A percentile compares a stretch with the other conserved stretches of the same genome.
phyloP scores from a whole-genome alignment of 2,797 vertebrate genomes.

The Enteromius anoplus region DNA sequence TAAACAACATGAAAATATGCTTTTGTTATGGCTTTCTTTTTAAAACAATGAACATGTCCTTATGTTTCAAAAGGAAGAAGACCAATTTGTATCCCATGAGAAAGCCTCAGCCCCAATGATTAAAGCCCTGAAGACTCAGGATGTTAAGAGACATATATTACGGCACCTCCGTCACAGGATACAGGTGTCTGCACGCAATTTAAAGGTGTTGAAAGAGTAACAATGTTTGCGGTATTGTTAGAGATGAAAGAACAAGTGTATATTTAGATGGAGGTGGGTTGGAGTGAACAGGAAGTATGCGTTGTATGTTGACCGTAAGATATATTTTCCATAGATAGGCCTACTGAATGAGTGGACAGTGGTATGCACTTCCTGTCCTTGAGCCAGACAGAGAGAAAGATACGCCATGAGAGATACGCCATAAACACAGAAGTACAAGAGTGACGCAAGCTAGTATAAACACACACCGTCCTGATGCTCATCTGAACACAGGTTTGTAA shows the following conservation, averaged over 20 bases:
- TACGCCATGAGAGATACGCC: conserved; percentile 26
- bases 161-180: conserved; percentile 8
- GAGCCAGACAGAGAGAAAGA: conserved; percentile 50
- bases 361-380: conserved; percentile 58
- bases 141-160: not conserved
- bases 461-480: conserved; percentile 28
- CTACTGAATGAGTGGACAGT: conserved; percentile 61
- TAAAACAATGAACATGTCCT: not conserved
- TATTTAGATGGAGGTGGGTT: not conserved
- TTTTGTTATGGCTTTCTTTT: not conserved
- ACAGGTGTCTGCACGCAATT: conserved; percentile 29
- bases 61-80: not conserved
- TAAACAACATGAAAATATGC: not conserved
- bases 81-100: not conserved
- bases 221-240: not conserved
- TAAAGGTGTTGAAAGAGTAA: conserved; percentile 12
- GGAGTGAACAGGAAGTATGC: conserved; percentile 33
- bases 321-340: conserved; percentile 55
- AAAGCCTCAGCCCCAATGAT: not conserved
- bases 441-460: conserved; percentile 62
- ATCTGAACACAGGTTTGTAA: conserved; percentile 43
- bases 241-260: conserved; percentile 3
- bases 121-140: conserved; percentile 19
- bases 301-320: conserved; percentile 56
- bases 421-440: conserved; percentile 56